A percentile compares a stretch with the other conserved stretches of the same genome.
Conservation (phyloP, 2,113 vertebrate genomes). For the Sylvia atricapilla region DNA sequence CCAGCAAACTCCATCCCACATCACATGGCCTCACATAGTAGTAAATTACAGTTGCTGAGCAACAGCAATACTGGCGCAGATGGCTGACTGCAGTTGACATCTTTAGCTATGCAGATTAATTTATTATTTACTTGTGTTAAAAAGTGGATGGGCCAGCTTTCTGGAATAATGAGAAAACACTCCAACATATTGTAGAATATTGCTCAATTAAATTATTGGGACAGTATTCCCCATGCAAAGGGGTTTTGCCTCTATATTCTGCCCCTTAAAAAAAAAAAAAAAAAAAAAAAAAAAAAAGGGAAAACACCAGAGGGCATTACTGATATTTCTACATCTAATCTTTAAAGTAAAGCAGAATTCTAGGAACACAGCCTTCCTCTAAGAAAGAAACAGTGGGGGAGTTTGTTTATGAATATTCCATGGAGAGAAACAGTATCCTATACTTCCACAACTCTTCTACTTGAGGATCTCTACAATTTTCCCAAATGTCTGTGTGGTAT, state of each 20-base stretch:
- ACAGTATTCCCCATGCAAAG: background rate
- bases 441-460: background rate
- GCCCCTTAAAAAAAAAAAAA: background rate
- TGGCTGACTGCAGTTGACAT: slow-evolving; percentile 65
- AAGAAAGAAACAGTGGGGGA: background rate
- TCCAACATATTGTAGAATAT: background rate
- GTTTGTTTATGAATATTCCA: background rate
- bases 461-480: background rate
- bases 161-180: background rate
- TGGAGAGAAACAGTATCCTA: background rate
- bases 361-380: background rate
- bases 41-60: slow-evolving; percentile 73
- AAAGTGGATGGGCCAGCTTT: slow-evolving; percentile 18
- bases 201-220: background rate
- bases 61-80: slow-evolving; percentile 58
- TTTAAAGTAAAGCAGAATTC: background rate
- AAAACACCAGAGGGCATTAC: background rate
- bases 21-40: slow-evolving; percentile 55
- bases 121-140: slow-evolving; percentile 67
- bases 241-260: background rate
- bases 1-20: slow-evolving; percentile 38
- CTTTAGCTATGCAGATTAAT: slow-evolving; percentile 72
- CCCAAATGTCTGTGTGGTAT: background rate
- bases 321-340: background rate
- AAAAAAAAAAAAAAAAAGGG: accelerated